Evolutionary conservation across 2,113 vertebrate genomes (phyloP).

Genomic region (Uropsilus gracilis): DNA sequence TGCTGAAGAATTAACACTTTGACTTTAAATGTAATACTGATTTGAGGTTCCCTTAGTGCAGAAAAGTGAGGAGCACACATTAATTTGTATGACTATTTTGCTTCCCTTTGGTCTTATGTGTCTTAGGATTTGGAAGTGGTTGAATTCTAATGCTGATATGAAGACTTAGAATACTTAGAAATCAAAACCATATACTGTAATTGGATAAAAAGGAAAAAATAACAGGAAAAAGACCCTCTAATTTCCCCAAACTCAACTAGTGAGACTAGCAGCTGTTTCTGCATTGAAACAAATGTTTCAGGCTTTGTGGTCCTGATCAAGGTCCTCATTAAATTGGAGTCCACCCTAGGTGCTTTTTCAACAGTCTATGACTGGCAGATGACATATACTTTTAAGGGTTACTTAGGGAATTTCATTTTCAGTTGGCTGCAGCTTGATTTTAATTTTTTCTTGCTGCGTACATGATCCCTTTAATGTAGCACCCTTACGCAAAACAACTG

Average conservation of each 20-base stretch:
- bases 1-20: constrained; percentile 79
- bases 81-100: constrained; percentile 69
- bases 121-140: constrained; percentile 79
- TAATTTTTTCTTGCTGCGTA: constrained; percentile 57
- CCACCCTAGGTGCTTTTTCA: constrained; percentile 76
- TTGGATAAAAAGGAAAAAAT: constrained; percentile 15
- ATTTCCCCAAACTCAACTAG: constrained; percentile 49
- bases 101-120: constrained; percentile 76
- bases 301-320: constrained; percentile 81
- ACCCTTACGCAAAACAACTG: background rate
- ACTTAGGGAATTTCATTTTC: constrained; percentile 47
- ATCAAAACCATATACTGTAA: constrained; percentile 58
- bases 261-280: constrained; percentile 76
- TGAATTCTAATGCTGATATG: constrained; percentile 70
- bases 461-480: constrained; percentile 46
- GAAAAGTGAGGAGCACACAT: constrained; percentile 72
- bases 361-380: constrained; percentile 63
- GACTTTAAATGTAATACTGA: constrained; percentile 77
- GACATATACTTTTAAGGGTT: constrained; percentile 60
- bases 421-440: constrained; percentile 61
- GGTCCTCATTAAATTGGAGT: constrained; percentile 74
- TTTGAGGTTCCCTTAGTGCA: constrained; percentile 82
- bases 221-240: background rate
- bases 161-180: constrained; percentile 82
- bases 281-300: constrained; percentile 77